Evolutionary conservation across 2,797 vertebrate genomes (phyloP), one percentile per base, ranked within the genome.

Genomic region (Anableps anableps): DNA sequence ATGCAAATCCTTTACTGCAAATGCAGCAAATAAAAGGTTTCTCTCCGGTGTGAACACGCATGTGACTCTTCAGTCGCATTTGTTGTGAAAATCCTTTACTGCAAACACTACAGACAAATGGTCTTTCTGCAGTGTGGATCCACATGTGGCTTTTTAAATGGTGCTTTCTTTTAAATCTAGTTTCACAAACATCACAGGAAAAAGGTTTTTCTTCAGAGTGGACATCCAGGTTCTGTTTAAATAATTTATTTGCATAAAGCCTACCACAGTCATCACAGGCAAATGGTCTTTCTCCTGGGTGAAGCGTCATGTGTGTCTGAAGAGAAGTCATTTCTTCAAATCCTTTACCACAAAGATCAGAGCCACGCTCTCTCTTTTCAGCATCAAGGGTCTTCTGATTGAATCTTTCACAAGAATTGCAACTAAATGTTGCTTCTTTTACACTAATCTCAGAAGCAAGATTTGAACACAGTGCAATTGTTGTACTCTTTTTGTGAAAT

Each of bases 51-150:
- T 70, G 66, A 19, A 70, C 64, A 36, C 64, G 34, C 64, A 68
- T 68, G 64, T 41, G 75, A n/a, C 41, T 77, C 26, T 77, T 50
- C 1, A 68, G n/a, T 10, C 53, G 53, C 53, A 58, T 58, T 29
- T 29, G 53, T 14, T 58, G 53, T n/a, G 53, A 58, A 68, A 68
- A 68, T 10, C 64, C 36, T 68, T 38, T 68, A 38, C 19, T 26
- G 16, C 64, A 68, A 41, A 68, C 53, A 58, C 53, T 58, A 58
- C 53, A 58, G 26, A 29, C 53, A 29, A 58, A 58, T n/a, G 53
- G 53, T 58, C 53, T 58, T 10, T 58, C 53, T n/a, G 53, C 53
- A 23, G 53, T 29, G 53, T 58, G 11, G 53, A 58, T 58, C 53
- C 53, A 58, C 53, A 58, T 29, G 53, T 58, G 53, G 53, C 53